phyloP scores from a whole-genome alignment of 92 coral and sea anemone species.

The Diadumene lineata region DNA sequence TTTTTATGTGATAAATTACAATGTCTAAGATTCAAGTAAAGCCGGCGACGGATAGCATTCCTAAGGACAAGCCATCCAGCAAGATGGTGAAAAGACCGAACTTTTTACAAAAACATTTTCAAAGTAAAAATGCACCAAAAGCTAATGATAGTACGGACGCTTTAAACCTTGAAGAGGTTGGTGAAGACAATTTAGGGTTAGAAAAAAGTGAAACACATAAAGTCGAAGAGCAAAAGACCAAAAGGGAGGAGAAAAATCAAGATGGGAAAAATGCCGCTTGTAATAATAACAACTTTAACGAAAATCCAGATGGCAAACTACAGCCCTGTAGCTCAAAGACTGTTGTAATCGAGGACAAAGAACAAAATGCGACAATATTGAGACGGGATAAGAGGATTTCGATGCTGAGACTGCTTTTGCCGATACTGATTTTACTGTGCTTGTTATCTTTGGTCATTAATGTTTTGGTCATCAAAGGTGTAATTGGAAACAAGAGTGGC shows the following conservation, averaged over 20 bases:
- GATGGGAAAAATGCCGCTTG: too few relatives aligned
- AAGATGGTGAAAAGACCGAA: conserved; percentile 22
- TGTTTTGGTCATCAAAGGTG: background rate
- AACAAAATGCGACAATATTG: background rate
- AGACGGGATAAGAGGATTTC: background rate
- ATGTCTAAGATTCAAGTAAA: conserved; percentile 5
- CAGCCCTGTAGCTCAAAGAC: background rate
- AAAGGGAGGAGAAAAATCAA: background rate
- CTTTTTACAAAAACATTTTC: conserved; percentile 9
- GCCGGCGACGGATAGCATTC: background rate
- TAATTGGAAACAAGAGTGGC: conserved; percentile 4
- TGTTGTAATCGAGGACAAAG: background rate
- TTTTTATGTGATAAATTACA: background rate
- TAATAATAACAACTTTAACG: too few relatives aligned
- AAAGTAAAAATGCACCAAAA: background rate
- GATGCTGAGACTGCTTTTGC: background rate
- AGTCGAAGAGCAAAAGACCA: background rate
- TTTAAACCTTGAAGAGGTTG: conserved; percentile 12
- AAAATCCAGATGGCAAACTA: background rate
- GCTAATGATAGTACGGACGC: background rate
- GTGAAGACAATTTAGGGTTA: background rate
- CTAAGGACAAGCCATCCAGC: background rate
- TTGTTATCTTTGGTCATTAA: background rate
- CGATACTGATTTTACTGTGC: background rate
- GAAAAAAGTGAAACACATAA: background rate